Evolutionary conservation across 2,797 vertebrate genomes (phyloP).

Genomic region (Australoheros facetus): DNA sequence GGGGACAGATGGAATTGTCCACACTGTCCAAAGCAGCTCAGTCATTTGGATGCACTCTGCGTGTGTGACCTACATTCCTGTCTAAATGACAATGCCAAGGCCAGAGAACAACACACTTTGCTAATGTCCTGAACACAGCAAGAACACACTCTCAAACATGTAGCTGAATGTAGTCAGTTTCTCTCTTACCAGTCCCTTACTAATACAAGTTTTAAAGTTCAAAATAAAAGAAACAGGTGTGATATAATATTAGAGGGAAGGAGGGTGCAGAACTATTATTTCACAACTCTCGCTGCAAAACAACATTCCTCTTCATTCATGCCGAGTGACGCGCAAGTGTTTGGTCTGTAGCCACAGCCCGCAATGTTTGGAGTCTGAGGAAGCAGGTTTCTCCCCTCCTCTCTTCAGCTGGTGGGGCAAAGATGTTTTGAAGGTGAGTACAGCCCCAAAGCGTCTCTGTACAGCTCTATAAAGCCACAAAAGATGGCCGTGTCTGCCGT

Average conservation of each 20-base stretch:
- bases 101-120: slow-evolving; percentile 56
- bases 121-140: slow-evolving; percentile 27
- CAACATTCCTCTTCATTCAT: slow-evolving; percentile 43
- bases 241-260: not conserved
- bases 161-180: not conserved
- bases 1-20: slow-evolving; percentile 44
- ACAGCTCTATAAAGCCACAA: slow-evolving; percentile 55
- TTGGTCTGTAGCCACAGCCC: slow-evolving; percentile 24
- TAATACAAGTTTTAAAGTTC: not conserved
- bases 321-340: slow-evolving; percentile 24
- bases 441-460: slow-evolving; percentile 34
- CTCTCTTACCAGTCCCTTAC: not conserved
- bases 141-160: not conserved
- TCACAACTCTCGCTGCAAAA: slow-evolving; percentile 27
- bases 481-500: slow-evolving; percentile 35
- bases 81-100: slow-evolving; percentile 60
- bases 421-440: slow-evolving; percentile 72
- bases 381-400: slow-evolving; percentile 16
- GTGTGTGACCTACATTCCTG: slow-evolving; percentile 75
- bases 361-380: slow-evolving; percentile 27
- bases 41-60: slow-evolving; percentile 65
- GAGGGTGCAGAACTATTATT: not conserved
- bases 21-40: slow-evolving; percentile 55
- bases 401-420: slow-evolving; percentile 23
- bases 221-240: not conserved